A percentile compares a stretch with the other conserved stretches of the same genome.
These are phyloP conservation scores for Metacarcinus magister DNA, from an alignment of 2,888 invertebrate genomes.

Conservation along the genomic window DNA sequence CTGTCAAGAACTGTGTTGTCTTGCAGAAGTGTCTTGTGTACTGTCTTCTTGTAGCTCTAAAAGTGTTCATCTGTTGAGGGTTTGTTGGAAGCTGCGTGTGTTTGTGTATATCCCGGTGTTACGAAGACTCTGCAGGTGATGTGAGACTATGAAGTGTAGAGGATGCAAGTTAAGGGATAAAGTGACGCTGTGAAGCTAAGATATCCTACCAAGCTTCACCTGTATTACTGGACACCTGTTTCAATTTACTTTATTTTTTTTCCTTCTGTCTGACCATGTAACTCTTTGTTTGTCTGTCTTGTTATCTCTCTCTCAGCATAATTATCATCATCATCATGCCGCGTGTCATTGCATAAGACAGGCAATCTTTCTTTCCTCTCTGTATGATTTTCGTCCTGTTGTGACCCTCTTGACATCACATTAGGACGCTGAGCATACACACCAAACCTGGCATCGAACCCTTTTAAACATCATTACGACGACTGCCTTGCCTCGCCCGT, in stretches of 20 bases:
- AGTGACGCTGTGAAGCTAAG: neutral
- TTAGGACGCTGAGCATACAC: slow-evolving; percentile 26
- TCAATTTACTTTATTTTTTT: no score
- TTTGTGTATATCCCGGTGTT: no score
- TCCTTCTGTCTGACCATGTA: no score
- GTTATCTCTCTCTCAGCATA: neutral
- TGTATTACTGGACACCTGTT: neutral
- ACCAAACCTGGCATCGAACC: neutral
- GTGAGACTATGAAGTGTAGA: neutral
- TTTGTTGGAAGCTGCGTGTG: neutral
- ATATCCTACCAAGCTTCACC: neutral
- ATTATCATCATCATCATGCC: slow-evolving; percentile 8
- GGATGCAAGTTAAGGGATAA: neutral
- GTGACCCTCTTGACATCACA: neutral
- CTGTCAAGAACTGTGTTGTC: neutral
- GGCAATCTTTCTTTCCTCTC: neutral
- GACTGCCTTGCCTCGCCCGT: slow-evolving; percentile 33
- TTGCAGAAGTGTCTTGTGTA: neutral
- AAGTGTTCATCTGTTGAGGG: neutral
- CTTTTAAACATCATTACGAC: slow-evolving; percentile 14
- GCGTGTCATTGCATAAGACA: neutral
- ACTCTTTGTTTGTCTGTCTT: no score
- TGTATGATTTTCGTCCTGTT: neutral
- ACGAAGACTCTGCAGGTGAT: neutral
- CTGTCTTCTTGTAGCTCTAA: neutral